Evolutionary conservation across 2,888 invertebrate genomes (phyloP).

Genomic region (Caenorhabditis uteleia): DNA sequence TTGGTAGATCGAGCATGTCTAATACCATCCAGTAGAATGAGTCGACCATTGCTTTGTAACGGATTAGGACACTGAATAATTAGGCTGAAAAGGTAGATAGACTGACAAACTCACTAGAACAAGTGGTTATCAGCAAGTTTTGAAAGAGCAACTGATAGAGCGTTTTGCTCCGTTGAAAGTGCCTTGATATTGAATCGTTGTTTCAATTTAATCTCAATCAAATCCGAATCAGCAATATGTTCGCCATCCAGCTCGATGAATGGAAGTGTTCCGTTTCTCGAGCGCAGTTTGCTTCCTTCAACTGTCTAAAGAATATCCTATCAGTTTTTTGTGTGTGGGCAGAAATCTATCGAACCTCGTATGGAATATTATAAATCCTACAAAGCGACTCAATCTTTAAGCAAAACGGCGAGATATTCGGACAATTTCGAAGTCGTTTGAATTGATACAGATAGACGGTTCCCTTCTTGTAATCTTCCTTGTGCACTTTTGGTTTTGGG

Average conservation of each 20-base stretch:
- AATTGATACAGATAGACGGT: conserved; percentile 65
- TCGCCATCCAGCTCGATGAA: conserved; percentile 40
- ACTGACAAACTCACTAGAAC: conserved; percentile 26
- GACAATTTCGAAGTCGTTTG: conserved; percentile 50
- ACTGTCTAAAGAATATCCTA: no score
- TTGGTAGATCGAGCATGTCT: no score
- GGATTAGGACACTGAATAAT: conserved; percentile 28
- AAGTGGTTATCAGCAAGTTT: conserved; percentile 36
- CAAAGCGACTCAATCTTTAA: conserved; percentile 63
- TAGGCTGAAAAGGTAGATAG: no score
- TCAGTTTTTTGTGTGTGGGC: no score
- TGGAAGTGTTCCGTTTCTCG: conserved; percentile 29
- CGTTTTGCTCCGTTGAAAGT: conserved; percentile 21
- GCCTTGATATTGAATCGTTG: conserved; percentile 35
- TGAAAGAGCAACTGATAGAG: conserved; percentile 23
- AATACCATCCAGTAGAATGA: conserved; percentile 18
- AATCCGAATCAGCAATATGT: conserved; percentile 36
- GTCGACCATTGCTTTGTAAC: conserved; percentile 14
- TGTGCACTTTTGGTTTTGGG: no score
- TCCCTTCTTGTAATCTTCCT: conserved; percentile 51
- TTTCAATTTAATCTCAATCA: conserved; percentile 25
- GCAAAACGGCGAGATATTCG: conserved; percentile 65
- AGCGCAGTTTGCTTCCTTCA: no score
- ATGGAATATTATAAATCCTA: conserved; percentile 59
- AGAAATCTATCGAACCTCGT: no score